Conservation (phyloP, 2,888 invertebrate species). For the Hydrotaea diabolus region DNA sequence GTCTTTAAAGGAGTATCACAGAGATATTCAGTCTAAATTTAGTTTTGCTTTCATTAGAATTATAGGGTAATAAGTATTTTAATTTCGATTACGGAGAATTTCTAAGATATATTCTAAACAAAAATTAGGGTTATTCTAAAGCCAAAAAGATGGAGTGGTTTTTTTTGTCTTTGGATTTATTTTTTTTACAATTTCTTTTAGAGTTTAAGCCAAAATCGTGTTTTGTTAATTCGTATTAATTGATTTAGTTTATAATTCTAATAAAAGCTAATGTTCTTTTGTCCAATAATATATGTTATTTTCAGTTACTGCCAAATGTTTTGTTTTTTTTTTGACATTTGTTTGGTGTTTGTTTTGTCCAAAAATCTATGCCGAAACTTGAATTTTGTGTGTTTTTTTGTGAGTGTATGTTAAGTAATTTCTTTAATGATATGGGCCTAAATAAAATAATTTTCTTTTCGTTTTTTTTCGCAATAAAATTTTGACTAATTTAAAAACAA, state of each 20-base stretch:
- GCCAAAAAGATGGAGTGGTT: slow-evolving; percentile 36
- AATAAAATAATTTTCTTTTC: slow-evolving; percentile 76
- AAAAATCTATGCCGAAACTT: slow-evolving; percentile 69
- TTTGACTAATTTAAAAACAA: slow-evolving; percentile 76
- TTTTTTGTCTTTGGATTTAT: slow-evolving; percentile 70
- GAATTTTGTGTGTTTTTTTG: slow-evolving; percentile 66
- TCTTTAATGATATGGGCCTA: slow-evolving; percentile 74
- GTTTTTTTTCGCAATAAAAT: slow-evolving; percentile 71
- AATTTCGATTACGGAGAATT: slow-evolving; percentile 36
- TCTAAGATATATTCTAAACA: slow-evolving; percentile 34
- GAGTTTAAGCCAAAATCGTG: slow-evolving; percentile 60
- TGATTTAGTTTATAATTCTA: slow-evolving; percentile 73
- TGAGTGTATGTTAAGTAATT: slow-evolving; percentile 53
- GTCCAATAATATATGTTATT: slow-evolving; percentile 58
- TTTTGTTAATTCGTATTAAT: slow-evolving; percentile 66
- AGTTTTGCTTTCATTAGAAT: slow-evolving; percentile 79
- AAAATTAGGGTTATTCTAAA: slow-evolving; percentile 19
- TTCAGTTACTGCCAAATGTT: slow-evolving; percentile 44
- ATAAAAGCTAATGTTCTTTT: slow-evolving; percentile 75
- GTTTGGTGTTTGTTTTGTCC: slow-evolving; percentile 58
- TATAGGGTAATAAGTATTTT: slow-evolving; percentile 73
- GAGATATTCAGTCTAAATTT: slow-evolving; percentile 79
- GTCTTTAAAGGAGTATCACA: slow-evolving; percentile 75
- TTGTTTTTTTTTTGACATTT: slow-evolving; percentile 54
- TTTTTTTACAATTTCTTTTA: slow-evolving; percentile 69